A percentile compares a stretch with the other conserved stretches of the same genome.
phyloP scores from a whole-genome alignment of 2,888 invertebrate genomes.

The Dermolepida albohirtum region DNA sequence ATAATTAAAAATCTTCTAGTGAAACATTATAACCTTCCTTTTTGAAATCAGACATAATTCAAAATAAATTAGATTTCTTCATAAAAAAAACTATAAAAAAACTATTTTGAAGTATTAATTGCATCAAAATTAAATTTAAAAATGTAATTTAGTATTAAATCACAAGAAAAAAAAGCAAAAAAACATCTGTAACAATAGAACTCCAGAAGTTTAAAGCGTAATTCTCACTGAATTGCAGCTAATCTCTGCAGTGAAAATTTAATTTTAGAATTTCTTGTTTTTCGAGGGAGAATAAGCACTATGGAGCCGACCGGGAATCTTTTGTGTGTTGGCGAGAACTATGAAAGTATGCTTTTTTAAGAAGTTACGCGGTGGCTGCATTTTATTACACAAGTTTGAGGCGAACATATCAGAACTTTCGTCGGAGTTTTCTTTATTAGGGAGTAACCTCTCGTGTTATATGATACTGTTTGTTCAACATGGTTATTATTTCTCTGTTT shows the following conservation, averaged over 20 bases:
- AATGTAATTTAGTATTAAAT: too few relatives aligned
- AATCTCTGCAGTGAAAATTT: conserved; percentile 18
- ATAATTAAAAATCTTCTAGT: too few relatives aligned
- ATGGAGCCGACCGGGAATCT: neutral
- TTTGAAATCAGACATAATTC: too few relatives aligned
- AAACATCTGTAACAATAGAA: too few relatives aligned
- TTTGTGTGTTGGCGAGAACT: neutral
- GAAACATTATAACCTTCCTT: too few relatives aligned
- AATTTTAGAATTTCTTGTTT: conserved; percentile 11
- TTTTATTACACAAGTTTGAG: conserved; percentile 25
- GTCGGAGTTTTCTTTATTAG: conserved; percentile 22
- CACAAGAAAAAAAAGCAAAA: too few relatives aligned
- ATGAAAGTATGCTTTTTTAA: conserved; percentile 14
- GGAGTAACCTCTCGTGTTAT: conserved; percentile 16
- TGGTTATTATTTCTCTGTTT: conserved; percentile 3
- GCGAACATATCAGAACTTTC: conserved; percentile 19
- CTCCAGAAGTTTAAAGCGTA: too few relatives aligned
- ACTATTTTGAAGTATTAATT: too few relatives aligned
- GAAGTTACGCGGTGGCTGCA: conserved; percentile 9
- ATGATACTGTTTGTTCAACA: conserved; percentile 6
- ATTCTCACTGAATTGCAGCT: conserved; percentile 5
- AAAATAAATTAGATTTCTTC: too few relatives aligned
- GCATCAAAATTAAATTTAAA: too few relatives aligned
- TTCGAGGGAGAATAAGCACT: too few relatives aligned
- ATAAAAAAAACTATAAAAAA: too few relatives aligned